These are phyloP conservation scores for Heterodera carotae DNA, from an alignment of 1,140 invertebrate species.

Conservation along the genomic window DNA sequence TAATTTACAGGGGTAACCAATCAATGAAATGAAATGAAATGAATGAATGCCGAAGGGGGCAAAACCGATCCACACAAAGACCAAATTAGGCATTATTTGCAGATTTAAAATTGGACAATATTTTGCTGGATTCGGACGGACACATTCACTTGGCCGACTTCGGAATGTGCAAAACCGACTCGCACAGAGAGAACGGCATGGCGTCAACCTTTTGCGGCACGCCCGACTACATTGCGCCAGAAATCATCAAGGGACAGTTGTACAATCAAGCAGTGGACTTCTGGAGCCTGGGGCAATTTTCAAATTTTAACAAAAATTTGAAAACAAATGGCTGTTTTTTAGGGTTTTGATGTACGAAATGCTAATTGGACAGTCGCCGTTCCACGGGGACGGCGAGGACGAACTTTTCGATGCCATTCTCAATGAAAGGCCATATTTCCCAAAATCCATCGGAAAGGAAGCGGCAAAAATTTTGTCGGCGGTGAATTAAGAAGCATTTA, in stretches of 20 bases:
- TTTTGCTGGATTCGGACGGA: constrained; percentile 92
- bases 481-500: constrained; percentile 66
- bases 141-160: constrained; percentile 98
- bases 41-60: not conserved
- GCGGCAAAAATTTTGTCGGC: constrained; percentile 94
- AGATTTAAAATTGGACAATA: constrained; percentile 98
- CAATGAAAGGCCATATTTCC: constrained; percentile 96
- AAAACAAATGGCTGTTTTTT: constrained; percentile 9
- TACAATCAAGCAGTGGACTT: constrained; percentile 95
- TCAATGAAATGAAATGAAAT: too few relatives aligned
- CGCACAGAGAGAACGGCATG: constrained; percentile 65
- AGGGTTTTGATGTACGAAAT: constrained; percentile 62
- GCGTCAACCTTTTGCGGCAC: constrained; percentile 74
- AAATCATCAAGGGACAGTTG: constrained; percentile 88
- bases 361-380: constrained; percentile 82
- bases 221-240: constrained; percentile 89
- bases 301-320: not conserved
- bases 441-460: constrained; percentile 92
- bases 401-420: constrained; percentile 92
- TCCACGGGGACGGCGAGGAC: constrained; percentile 82
- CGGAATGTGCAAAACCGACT: constrained; percentile 79
- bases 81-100: constrained; percentile 68
- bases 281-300: constrained; percentile 93
- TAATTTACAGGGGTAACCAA: constrained; percentile 84
- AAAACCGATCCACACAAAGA: not conserved